Evolutionary conservation across 2,113 vertebrate species (phyloP).

Genomic region (Cryptotis parvus): DNA sequence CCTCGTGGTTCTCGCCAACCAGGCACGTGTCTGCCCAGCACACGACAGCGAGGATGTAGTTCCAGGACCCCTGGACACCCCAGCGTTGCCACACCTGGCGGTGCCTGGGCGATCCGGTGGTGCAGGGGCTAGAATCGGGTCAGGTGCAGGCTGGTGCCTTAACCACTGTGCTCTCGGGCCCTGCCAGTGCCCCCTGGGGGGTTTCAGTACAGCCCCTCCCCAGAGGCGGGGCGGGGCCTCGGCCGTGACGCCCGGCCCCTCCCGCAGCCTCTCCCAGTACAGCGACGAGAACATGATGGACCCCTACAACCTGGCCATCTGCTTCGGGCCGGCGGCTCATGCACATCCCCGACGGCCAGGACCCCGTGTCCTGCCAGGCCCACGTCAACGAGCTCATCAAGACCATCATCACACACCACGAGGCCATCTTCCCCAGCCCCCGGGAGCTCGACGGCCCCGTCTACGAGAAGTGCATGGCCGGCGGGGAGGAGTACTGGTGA

Average conservation of each 20-base stretch:
- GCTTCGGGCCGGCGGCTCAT: constrained; percentile 98
- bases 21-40: too few species aligned
- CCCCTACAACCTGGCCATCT: constrained; percentile 98
- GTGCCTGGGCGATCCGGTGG: too few species aligned
- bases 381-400: constrained; percentile 99
- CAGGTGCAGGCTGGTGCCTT: too few species aligned
- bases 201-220: not conserved
- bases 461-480: constrained; percentile 99
- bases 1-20: too few species aligned
- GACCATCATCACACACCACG: constrained; percentile 96
- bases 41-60: too few species aligned
- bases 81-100: too few species aligned
- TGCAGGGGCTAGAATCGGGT: too few species aligned
- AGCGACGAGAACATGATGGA: constrained; percentile 99
- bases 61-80: too few species aligned
- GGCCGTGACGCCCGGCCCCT: constrained; percentile 66
- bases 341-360: constrained; percentile 98
- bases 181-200: not conserved
- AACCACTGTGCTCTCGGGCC: too few species aligned
- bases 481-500: constrained; percentile 99
- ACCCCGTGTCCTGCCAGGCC: constrained; percentile 97
- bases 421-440: constrained; percentile 95
- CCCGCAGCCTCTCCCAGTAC: constrained; percentile 95
- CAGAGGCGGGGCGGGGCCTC: not conserved
- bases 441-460: constrained; percentile 96